A percentile compares a stretch with the other conserved stretches of the same genome.
These are phyloP conservation scores for Copidosoma aretas DNA, from an alignment of 2,888 invertebrate genomes.

Conservation along the genomic window DNA sequence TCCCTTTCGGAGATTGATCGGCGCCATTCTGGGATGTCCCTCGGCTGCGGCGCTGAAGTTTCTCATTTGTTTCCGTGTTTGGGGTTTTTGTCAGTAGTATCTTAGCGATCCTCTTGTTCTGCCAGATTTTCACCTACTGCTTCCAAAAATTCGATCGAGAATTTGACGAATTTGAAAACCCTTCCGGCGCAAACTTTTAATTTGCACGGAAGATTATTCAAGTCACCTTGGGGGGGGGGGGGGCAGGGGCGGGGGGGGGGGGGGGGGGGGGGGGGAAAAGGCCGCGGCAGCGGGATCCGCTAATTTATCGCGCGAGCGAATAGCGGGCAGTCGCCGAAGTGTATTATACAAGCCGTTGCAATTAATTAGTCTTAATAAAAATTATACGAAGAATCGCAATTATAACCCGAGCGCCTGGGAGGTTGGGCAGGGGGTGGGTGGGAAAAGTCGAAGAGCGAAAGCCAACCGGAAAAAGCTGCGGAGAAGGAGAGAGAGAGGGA, in stretches of 20 bases:
- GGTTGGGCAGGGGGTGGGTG: slow-evolving; percentile 6
- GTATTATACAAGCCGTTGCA: slow-evolving; percentile 59
- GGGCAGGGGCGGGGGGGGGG: background rate
- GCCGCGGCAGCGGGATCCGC: slow-evolving; percentile 1
- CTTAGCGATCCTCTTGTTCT: too few species aligned
- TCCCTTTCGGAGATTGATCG: slow-evolving; percentile 55
- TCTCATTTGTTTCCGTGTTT: too few species aligned
- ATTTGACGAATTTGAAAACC: too few species aligned
- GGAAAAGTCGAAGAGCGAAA: slow-evolving; percentile 26
- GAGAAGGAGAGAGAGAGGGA: slow-evolving; percentile 18
- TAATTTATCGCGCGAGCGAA: slow-evolving; percentile 45
- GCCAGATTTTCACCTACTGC: too few species aligned
- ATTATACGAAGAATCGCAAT: slow-evolving; percentile 60
- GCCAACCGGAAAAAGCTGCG: slow-evolving; percentile 36
- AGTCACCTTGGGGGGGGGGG: too few species aligned
- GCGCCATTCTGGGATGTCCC: slow-evolving; percentile 52
- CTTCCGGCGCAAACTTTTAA: too few species aligned
- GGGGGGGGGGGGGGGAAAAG: background rate
- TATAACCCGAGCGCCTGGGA: slow-evolving; percentile 47
- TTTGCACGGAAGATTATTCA: too few species aligned
- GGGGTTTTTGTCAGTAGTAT: too few species aligned
- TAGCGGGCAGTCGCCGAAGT: slow-evolving; percentile 44
- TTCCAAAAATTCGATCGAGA: too few species aligned
- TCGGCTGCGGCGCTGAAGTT: too few species aligned
- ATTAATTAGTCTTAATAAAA: slow-evolving; percentile 62